Base-by-base conservation (phyloP, 2,797 vertebrate species). In the Salmo trutta region DNA sequence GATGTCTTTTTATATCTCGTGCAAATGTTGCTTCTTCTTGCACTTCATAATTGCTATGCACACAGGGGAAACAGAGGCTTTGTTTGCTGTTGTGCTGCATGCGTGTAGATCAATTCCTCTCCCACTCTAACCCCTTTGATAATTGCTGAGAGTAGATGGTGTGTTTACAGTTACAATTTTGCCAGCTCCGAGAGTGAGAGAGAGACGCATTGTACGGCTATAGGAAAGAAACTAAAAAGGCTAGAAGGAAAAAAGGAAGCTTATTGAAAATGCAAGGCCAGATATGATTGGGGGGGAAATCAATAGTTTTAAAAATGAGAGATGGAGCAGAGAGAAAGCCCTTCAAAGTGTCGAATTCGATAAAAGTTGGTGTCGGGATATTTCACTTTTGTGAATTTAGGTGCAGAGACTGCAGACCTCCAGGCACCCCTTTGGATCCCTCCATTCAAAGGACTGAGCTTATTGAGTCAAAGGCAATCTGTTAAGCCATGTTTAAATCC, bases 341-440 rank as follows among this genome's bases (percentile, higher is more conserved):
- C 89, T 92, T 93, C 88, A 91, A 88, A 92, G 87, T 90, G 90
- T 91, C 87, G 82, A 86, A 89, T 86, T 91, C 81, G 81, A 91
- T 91, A 88, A 88, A 91, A 88, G 87, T 91, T 90, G 82, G 82
- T 0, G 76, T 69, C 0, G 54, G 78, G 81, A 85, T 90, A 91
- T 92, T 93, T 92, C 91, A 82, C 79, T 76, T 70, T 77, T 79
- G 84, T 75, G 79, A 86, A 79, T 77, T 77, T 77, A 81, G 82
- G 82, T 81, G 21, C 21, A 10, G 59, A 64, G 0, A 62, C 21
- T 24, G 66, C 66, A 75, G 84, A 82, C 85, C 79, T 88, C 73
- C 41, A 31, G 19, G 8, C 67, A 87, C 85, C 87, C 86, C 90
- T 89, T 87, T 14, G 24, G 77, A 83, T 86, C 82, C 47, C 82